Conservation (phyloP, 2,888 invertebrate species). For the Tenthredo scrophulariae region DNA sequence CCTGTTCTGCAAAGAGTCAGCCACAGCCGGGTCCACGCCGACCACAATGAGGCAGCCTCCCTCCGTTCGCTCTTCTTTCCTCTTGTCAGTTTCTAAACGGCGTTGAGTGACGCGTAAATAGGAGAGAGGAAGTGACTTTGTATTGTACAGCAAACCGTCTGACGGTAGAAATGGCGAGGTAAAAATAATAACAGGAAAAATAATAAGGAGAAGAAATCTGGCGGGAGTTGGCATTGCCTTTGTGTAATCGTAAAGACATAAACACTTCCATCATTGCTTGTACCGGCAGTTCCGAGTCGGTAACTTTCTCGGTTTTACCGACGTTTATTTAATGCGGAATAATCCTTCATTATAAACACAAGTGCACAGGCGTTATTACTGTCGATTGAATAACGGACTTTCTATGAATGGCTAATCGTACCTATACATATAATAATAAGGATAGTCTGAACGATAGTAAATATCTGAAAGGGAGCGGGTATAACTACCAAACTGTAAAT, state of each 20-base stretch:
- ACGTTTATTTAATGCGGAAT: neutral
- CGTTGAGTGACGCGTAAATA: slow-evolving; percentile 32
- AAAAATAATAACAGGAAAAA: neutral
- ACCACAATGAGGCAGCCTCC: slow-evolving; percentile 11
- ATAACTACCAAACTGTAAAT: slow-evolving; percentile 4
- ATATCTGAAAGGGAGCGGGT: neutral
- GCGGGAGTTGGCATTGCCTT: neutral
- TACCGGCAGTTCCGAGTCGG: neutral
- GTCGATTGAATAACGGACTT: neutral
- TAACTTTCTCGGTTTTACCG: neutral
- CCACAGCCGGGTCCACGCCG: neutral
- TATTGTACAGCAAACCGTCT: slow-evolving; percentile 19
- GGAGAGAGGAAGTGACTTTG: slow-evolving; percentile 32
- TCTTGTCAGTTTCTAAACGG: neutral
- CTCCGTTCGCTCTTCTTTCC: neutral
- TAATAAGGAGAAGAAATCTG: neutral
- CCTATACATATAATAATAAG: slow-evolving; percentile 4
- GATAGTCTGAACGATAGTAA: neutral
- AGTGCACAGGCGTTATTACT: neutral
- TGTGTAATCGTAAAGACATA: neutral
- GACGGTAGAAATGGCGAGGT: neutral
- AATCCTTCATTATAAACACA: neutral
- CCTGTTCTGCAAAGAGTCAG: neutral
- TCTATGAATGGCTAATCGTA: neutral
- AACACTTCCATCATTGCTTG: neutral